Evolutionary conservation across 2,888 invertebrate genomes (phyloP), one percentile per base, ranked within the genome.

Genomic region (Oegoconia quadripuncta): DNA sequence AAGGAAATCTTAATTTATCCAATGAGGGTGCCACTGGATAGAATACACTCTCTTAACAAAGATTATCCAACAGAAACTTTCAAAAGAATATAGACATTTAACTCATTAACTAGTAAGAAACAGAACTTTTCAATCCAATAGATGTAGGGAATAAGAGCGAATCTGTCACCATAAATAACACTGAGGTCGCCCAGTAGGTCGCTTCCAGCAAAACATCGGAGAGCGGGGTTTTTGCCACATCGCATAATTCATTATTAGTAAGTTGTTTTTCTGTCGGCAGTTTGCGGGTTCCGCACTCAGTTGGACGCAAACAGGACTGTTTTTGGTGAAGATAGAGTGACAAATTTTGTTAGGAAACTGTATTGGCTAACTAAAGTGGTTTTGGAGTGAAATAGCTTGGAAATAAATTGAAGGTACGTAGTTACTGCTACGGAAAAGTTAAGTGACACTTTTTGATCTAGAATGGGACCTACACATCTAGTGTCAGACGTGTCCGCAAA

Each of bases 201-300:
- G 22, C 9, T 2, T 31, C 15, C 25, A 32, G 29, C 32, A 39
- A 39, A 44, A 45, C 42, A 40, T 40, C 25, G 25, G 40, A 28
- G 26, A 7, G 26, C 14, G 11, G 9, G 39, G 39, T 39, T 34
- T 34, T 37, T 42, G 37, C 36, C 37, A 34, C 38, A 29, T 26
- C 45, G 41, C 52, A 55, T 55, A 54, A 55, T 47, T 57, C 52
- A 58, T 55, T 58, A 58, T 55, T 54, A 50, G 45, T 41, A 51
- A 52, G 48, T 54, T 58, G 57, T 58, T 58, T 57, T 55, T 54
- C 53, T 50, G 50, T 48, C 51, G 45, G 34, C 48, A 40, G 46
- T 44, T 46, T 46, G 46, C 14, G 47, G 46, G 27, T 38, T 18
- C 17, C 17, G 18, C 12, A 17, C 18, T n/a, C n/a, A n/a, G n/a